Percentiles rank a stretch among this genome's conserved stretches.
Conservation (phyloP, 1,140 invertebrate genomes). For the Apocrypta bakeri region DNA sequence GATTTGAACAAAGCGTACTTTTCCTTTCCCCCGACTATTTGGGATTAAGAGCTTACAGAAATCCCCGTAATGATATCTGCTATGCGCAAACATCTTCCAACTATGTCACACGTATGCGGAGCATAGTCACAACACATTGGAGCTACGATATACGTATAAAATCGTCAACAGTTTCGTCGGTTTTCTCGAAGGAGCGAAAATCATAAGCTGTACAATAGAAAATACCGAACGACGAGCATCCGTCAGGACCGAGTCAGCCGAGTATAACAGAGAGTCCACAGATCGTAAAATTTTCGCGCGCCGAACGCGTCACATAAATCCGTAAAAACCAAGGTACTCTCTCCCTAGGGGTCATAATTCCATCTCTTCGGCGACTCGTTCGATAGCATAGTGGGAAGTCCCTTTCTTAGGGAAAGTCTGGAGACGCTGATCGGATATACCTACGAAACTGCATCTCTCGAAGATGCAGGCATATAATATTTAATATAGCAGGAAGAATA, state of each 20-base stretch:
- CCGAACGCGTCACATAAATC: slow-evolving; percentile 9
- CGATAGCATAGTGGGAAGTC: too few species aligned
- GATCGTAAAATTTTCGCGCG: slow-evolving; percentile 26
- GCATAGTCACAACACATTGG: too few species aligned
- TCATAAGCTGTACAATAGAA: too few species aligned
- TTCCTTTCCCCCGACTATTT: neutral
- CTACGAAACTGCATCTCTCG: too few species aligned
- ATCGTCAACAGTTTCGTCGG: too few species aligned
- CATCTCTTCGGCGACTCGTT: neutral
- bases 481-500: neutral
- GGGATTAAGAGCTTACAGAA: neutral
- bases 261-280: neutral
- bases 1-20: slow-evolving; percentile 2
- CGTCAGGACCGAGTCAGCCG: too few species aligned
- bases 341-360: slow-evolving; percentile 23
- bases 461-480: too few species aligned
- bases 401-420: too few species aligned
- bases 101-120: neutral
- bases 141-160: too few species aligned
- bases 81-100: neutral
- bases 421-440: too few species aligned
- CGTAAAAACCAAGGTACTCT: slow-evolving; percentile 32
- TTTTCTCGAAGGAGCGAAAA: too few species aligned
- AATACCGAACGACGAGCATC: too few species aligned
- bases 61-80: neutral